Percentiles rank a stretch among this genome's conserved stretches.
phyloP scores from a whole-genome alignment of 2,113 vertebrate genomes.

The Lampris incognitus region DNA sequence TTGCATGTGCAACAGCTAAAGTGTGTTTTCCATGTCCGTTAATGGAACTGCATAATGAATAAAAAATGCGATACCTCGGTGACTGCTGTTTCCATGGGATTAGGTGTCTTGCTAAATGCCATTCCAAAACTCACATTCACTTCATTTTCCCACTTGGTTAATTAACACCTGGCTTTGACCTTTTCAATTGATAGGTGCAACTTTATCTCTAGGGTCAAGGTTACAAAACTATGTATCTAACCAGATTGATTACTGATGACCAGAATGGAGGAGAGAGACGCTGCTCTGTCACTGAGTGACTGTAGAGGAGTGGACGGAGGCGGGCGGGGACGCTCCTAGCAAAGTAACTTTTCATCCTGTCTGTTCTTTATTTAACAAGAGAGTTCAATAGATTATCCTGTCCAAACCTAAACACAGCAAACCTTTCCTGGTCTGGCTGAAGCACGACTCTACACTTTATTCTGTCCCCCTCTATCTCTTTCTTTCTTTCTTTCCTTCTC shows the following conservation, averaged over 20 bases:
- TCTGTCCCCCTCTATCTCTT: not conserved
- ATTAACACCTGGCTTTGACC: conserved; percentile 89
- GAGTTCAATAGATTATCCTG: not conserved
- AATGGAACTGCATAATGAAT: conserved; percentile 56
- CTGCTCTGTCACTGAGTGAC: conserved; percentile 15
- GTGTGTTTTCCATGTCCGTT: not conserved
- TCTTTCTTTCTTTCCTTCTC: not conserved
- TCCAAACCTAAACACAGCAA: not conserved
- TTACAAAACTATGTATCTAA: conserved; percentile 84
- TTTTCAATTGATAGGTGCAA: conserved; percentile 85
- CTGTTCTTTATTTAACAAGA: not conserved
- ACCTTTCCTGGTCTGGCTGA: not conserved
- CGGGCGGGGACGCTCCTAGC: not conserved
- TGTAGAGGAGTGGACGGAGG: not conserved
- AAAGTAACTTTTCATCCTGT: not conserved
- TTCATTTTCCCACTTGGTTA: conserved; percentile 91
- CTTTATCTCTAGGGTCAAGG: conserved; percentile 87
- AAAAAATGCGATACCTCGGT: conserved; percentile 64
- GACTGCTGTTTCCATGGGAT: conserved; percentile 69
- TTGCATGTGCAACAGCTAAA: conserved; percentile 18
- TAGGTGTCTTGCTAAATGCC: conserved; percentile 83
- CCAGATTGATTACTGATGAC: conserved; percentile 82
- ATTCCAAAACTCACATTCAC: conserved; percentile 80
- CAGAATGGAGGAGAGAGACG: conserved; percentile 47
- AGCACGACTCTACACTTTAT: not conserved